Evolutionary conservation across 2,113 vertebrate genomes (phyloP).

Genomic region (Halichoeres trimaculatus): DNA sequence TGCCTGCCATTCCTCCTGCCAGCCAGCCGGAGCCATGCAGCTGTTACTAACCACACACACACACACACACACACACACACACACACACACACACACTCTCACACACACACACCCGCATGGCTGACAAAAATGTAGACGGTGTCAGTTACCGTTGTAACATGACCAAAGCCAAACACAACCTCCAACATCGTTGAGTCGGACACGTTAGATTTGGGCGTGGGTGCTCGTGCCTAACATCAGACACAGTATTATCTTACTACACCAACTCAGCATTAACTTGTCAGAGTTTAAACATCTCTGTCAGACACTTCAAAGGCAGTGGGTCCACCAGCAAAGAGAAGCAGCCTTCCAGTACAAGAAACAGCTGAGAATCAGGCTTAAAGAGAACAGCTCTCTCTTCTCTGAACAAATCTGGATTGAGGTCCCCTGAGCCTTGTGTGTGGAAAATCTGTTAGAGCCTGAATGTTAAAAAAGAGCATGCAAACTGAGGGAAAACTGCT

Average conservation of each 20-base stretch:
- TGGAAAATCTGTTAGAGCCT: neutral
- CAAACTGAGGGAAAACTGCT: neutral
- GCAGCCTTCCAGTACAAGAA: neutral
- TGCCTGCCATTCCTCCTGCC: conserved; percentile 66
- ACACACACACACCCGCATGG: conserved; percentile 11
- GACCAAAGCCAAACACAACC: conserved; percentile 8
- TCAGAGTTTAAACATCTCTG: neutral
- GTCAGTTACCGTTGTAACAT: conserved; percentile 23
- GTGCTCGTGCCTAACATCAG: neutral
- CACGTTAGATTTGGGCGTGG: conserved; percentile 19
- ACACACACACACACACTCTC: conserved; percentile 20
- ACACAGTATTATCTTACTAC: neutral
- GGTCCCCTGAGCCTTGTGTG: neutral
- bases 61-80: conserved; percentile 9
- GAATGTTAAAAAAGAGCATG: neutral
- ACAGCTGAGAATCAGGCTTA: neutral
- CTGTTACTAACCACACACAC: conserved; percentile 59
- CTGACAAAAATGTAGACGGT: conserved; percentile 45
- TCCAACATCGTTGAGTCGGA: neutral
- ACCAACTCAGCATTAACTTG: neutral
- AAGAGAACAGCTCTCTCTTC: neutral
- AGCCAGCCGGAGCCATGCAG: conserved; percentile 69
- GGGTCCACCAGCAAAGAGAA: neutral
- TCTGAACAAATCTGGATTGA: neutral
- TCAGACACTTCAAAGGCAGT: neutral